Base-by-base conservation (phyloP, 2,888 invertebrate genomes). In the Steromphala cineraria region DNA sequence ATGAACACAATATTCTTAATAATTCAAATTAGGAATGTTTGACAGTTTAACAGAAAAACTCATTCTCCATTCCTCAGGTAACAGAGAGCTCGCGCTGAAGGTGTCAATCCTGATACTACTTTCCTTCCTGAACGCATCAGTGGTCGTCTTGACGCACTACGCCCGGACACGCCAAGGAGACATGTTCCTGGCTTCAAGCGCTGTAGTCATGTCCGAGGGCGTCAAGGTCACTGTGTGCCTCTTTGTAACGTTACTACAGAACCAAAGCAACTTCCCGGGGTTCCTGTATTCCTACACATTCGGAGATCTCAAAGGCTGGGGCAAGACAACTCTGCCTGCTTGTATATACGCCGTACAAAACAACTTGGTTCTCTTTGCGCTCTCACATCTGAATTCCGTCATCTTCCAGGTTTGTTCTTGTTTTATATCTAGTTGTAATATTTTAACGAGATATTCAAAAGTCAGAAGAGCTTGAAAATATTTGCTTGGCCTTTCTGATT, bases 161-260 rank as follows among this genome's bases (percentile, higher is more conserved):
- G 81, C 36, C 13, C 71, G 81, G 15, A 81, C 81, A 19, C 67
- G 81, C 1, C 77, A 77, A 2, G 81, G 81, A 21, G 78, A 77
- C 24, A 78, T 81, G 55, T 81, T 81, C 56, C 21, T 56, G 24
- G 46, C 56, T 1, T 81, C 81, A 40, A 78, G 78, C 10, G 81
- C 81, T 19, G 81, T 81, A 13, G 56, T 81, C 71, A 53, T 81
- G 78, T 77, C 81, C 8, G 81, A 81, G 52, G 19, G 56, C 15
- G 5, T 78, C n/a, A 81, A 81, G 62, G 78, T 78, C 21, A 0
- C 15, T 10, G 56, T 78, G 28, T 81, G 81, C 52, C 15, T 46
- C 3, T 28, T 74, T 21, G 53, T 78, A 21, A 52, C 74, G 36
- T 74, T 81, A 19, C 46, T 71, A 15, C 78, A 78, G 56, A 19